Conservation (phyloP, 2,888 invertebrate species). For the Anagyrus pseudococci region DNA sequence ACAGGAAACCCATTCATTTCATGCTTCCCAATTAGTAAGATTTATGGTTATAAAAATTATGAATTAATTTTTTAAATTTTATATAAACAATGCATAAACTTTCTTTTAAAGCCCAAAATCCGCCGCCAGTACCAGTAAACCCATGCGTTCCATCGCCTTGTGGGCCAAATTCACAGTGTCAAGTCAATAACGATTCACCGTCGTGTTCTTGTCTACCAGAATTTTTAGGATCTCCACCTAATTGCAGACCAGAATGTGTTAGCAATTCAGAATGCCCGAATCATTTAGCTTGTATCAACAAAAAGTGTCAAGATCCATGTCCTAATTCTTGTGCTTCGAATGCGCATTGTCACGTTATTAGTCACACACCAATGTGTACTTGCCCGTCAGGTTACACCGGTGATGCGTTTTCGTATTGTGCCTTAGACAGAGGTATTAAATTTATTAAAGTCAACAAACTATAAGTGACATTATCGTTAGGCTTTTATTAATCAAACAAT, state of each 20-base stretch:
- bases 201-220: slow-evolving; percentile 72
- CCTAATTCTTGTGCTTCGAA: slow-evolving; percentile 75
- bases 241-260: slow-evolving; percentile 71
- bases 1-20: slow-evolving; percentile 83
- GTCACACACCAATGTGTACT: slow-evolving; percentile 72
- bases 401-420: slow-evolving; percentile 74
- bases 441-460: too few species aligned
- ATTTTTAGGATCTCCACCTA: slow-evolving; percentile 74
- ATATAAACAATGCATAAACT: slow-evolving; percentile 51
- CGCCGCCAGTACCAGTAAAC: slow-evolving; percentile 52
- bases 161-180: slow-evolving; percentile 71
- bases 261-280: slow-evolving; percentile 72
- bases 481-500: slow-evolving; percentile 2
- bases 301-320: slow-evolving; percentile 76
- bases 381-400: slow-evolving; percentile 68
- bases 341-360: slow-evolving; percentile 71
- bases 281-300: slow-evolving; percentile 72
- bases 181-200: slow-evolving; percentile 67
- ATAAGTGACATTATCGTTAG: too few species aligned
- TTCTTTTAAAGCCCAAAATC: slow-evolving; percentile 33
- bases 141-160: slow-evolving; percentile 72
- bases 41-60: slow-evolving; percentile 42
- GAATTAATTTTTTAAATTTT: background rate
- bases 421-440: slow-evolving; percentile 60
- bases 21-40: slow-evolving; percentile 64